Evolutionary conservation across 2,113 vertebrate species (phyloP), one percentile per base, ranked within the genome.

Genomic region (Ptychochromis oligacanthus): DNA sequence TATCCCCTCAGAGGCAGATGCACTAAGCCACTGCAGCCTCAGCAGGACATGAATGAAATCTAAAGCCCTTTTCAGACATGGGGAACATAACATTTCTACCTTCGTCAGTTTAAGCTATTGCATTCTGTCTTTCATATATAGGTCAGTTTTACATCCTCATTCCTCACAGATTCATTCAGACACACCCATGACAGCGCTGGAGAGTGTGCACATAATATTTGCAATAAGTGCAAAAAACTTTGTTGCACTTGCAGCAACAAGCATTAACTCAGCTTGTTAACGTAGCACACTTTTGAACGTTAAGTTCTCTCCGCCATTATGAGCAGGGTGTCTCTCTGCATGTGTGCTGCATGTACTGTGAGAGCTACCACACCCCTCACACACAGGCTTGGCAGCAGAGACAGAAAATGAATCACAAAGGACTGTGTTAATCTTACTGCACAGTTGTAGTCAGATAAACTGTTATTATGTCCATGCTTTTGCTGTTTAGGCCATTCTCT

Each of bases 11-110:
- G 62, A 83, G 77, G 62, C 80, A 75, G 55, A 90, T 61, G 67
- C 77, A 81, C 77, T 78, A 56, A 4, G 87, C 81, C 79, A 52
- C 77, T 43, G 83, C 76, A 85, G 82, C 58, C 57, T 78, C 61
- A 59, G 61, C 38, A 28, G 58, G 40, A 43, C 52, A 60, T 52
- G 26, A 62, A 31, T 72, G 62, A 55, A 54, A 31, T 34, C 46
- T 54, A 54, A 72, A 72, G 67, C 26, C 18, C 67, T 54, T 67
- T n/a, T 52, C 67, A 72, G 67, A 54, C 67, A 72, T 72, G 26
- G 18, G 26, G 1, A 54, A 72, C 28, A 54, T 34, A 72, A 54
- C 46, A 72, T 54, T 72, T 52, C 64, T 46, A 22, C 40, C 40
- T 49, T 49, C 2, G 1, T 26, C 67, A 14, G 46, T 72, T 72